Evolutionary conservation across 2,797 vertebrate species (phyloP).

Genomic region (Acipenser transmontanus): DNA sequence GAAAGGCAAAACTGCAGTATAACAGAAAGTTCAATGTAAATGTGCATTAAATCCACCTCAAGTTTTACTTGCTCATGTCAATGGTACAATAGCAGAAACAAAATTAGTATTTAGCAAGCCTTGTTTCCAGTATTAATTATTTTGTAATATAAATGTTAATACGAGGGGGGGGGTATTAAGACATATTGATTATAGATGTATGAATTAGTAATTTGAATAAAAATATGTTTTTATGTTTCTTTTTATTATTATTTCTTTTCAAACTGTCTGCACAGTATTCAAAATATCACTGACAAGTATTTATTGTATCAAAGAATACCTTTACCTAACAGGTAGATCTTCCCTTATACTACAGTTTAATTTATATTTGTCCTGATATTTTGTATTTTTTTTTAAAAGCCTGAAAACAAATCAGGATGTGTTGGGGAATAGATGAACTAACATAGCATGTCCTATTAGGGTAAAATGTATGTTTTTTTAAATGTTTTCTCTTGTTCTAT

Average conservation of each 20-base stretch:
- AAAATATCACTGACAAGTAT: constrained; percentile 84
- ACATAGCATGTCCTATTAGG: constrained; percentile 80
- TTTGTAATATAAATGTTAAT: constrained; percentile 74
- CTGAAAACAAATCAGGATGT: constrained; percentile 67
- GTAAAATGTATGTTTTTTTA: constrained; percentile 61
- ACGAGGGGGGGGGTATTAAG: constrained; percentile 48
- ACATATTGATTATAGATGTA: constrained; percentile 73
- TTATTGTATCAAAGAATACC: constrained; percentile 96
- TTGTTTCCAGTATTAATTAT: constrained; percentile 76
- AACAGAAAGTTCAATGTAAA: constrained; percentile 1
- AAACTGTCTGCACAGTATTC: constrained; percentile 66
- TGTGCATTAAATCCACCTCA: constrained; percentile 1
- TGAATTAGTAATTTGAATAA: constrained; percentile 62
- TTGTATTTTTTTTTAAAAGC: constrained; percentile 76
- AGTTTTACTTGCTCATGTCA: constrained; percentile 11
- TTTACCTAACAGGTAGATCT: constrained; percentile 90
- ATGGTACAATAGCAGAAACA: constrained; percentile 45
- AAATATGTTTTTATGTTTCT: constrained; percentile 40
- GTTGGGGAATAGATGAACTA: constrained; percentile 84
- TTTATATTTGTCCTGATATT: constrained; percentile 99
- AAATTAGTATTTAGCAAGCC: constrained; percentile 58
- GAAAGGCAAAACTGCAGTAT: constrained; percentile 17
- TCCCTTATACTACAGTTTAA: constrained; percentile 86
- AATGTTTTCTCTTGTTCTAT: constrained; percentile 41
- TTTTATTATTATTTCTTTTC: constrained; percentile 43